Percentiles rank a stretch among this genome's conserved stretches.
phyloP scores from a whole-genome alignment of 2,113 vertebrate genomes.

The Sapayoa aenigma region DNA sequence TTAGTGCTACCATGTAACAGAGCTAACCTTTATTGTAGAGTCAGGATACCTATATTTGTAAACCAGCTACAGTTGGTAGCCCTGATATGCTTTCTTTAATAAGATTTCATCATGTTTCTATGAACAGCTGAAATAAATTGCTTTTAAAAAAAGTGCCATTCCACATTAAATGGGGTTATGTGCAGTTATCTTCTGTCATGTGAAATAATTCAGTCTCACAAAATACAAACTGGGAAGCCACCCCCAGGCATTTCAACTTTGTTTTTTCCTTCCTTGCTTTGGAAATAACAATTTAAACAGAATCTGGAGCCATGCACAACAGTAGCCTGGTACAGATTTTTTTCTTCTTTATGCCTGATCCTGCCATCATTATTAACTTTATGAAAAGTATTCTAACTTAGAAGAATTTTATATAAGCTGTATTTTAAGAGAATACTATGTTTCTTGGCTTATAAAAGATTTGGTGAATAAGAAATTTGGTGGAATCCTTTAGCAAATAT shows the following conservation, averaged over 20 bases:
- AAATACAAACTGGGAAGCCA: constrained; percentile 18
- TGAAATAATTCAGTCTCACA: constrained; percentile 36
- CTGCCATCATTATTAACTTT: neutral
- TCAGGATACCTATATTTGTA: constrained; percentile 50
- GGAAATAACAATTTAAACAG: constrained; percentile 9
- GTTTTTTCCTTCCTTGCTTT: neutral
- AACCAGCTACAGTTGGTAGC: constrained; percentile 22
- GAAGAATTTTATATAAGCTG: neutral
- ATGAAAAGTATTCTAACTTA: neutral
- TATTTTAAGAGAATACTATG: neutral
- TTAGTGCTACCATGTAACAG: neutral
- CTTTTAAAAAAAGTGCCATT: constrained; percentile 40
- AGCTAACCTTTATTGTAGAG: constrained; percentile 24
- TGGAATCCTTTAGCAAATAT: neutral
- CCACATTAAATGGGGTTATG: constrained; percentile 54
- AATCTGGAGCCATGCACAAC: neutral
- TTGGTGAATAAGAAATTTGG: neutral
- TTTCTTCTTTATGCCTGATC: neutral
- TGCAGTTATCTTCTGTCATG: constrained; percentile 43
- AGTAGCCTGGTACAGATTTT: neutral
- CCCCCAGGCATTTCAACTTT: neutral
- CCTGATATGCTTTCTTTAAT: constrained; percentile 37
- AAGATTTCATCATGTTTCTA: constrained; percentile 47
- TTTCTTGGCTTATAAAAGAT: neutral
- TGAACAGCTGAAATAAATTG: constrained; percentile 61